Evolutionary conservation across 2,888 invertebrate species (phyloP).

Genomic region (Hyposoter didymator): DNA sequence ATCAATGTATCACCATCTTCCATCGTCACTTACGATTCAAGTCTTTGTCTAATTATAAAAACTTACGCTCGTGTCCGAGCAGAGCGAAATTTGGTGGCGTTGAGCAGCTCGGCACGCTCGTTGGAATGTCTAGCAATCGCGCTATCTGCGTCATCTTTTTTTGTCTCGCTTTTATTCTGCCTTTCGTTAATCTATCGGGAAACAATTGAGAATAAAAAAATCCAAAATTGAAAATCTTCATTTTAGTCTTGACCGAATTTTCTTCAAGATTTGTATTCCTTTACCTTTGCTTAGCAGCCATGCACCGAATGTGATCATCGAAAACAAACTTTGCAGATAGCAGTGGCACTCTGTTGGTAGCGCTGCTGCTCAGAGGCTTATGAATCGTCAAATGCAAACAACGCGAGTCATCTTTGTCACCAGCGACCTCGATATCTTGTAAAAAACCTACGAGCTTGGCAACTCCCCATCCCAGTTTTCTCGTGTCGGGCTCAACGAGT

Average conservation of each 20-base stretch:
- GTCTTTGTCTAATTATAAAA: background rate
- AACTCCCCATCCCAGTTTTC: conserved; percentile 98
- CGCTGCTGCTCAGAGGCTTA: conserved; percentile 89
- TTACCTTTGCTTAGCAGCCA: conserved; percentile 99
- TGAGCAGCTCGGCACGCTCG: conserved; percentile 81
- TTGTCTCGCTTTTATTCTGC: conserved; percentile 96
- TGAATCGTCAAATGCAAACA: conserved; percentile 97
- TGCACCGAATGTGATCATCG: conserved; percentile 99
- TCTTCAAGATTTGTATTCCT: background rate
- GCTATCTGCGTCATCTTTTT: conserved; percentile 99
- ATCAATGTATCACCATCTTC: background rate
- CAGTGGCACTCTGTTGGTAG: conserved; percentile 91
- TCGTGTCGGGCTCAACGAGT: conserved; percentile 98
- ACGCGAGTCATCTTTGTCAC: conserved; percentile 98
- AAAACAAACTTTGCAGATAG: conserved; percentile 97
- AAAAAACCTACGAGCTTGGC: conserved; percentile 98
- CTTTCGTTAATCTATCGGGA: conserved; percentile 85
- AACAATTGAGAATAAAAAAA: background rate
- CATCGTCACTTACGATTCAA: background rate
- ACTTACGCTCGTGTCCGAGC: conserved; percentile 80
- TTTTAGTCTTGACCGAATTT: background rate
- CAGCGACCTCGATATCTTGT: conserved; percentile 96
- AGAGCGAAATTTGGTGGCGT: conserved; percentile 82
- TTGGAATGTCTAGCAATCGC: conserved; percentile 93
- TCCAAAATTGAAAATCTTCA: too few relatives aligned